A percentile compares a stretch with the other conserved stretches of the same genome.
Conservation (phyloP, 1,140 invertebrate genomes). For the Aplysia californica region DNA sequence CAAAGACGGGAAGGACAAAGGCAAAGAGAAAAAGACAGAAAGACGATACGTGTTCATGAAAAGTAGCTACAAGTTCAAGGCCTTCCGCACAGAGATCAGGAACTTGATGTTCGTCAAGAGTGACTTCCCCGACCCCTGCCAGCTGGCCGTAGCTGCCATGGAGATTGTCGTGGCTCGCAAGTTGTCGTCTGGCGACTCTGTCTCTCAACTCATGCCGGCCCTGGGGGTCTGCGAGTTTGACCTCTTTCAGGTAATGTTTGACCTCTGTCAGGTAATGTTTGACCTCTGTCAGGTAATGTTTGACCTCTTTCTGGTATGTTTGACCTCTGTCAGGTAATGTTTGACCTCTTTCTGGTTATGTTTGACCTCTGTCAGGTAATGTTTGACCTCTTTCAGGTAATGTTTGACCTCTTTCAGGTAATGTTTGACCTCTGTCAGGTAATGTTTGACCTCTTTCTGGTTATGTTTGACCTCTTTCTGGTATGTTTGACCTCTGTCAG, state of each 20-base stretch:
- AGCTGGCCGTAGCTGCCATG: conserved; percentile 8
- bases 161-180: conserved; percentile 12
- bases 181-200: not conserved
- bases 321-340: too few species aligned
- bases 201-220: conserved; percentile 16
- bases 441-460: too few species aligned
- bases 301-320: too few species aligned
- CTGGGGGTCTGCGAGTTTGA: conserved; percentile 14
- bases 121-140: conserved; percentile 6
- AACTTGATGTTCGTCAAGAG: conserved; percentile 27
- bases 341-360: too few species aligned
- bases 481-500: too few species aligned
- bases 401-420: too few species aligned
- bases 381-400: too few species aligned
- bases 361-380: too few species aligned
- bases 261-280: not conserved
- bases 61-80: conserved; percentile 22
- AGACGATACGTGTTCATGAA: not conserved
- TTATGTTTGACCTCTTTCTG: too few species aligned
- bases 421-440: too few species aligned
- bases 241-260: not conserved
- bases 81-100: conserved; percentile 19
- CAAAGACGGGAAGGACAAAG: not conserved
- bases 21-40: conserved; percentile 3
- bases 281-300: too few species aligned